phyloP scores from a whole-genome alignment of 2,113 vertebrate genomes.

The Aplodontia rufa region DNA sequence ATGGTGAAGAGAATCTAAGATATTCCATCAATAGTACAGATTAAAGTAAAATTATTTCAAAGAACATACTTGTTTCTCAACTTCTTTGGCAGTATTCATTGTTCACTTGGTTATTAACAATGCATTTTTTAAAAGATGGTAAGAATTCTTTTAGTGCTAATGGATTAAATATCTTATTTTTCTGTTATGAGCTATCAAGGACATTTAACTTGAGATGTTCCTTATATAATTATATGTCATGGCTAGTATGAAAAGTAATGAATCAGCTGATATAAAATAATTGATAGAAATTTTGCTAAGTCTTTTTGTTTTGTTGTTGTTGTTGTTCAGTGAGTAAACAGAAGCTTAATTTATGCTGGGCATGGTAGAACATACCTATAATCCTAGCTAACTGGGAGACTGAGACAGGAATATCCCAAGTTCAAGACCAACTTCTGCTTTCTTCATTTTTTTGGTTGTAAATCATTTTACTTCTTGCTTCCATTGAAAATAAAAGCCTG shows the following conservation, averaged over 20 bases:
- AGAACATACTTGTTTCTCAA: conserved; percentile 3
- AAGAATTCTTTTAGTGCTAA: background rate
- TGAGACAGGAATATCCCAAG: too few species aligned
- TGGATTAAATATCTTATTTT: background rate
- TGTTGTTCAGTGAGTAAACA: background rate
- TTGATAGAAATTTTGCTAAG: too few species aligned
- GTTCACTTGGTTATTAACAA: background rate
- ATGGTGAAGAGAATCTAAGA: background rate
- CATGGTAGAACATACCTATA: too few species aligned
- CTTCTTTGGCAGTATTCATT: background rate
- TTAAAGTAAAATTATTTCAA: background rate
- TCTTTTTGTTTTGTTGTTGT: too few species aligned
- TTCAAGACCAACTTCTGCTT: background rate
- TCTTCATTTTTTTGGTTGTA: background rate
- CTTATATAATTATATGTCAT: background rate
- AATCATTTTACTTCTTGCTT: conserved; percentile 18
- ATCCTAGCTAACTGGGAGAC: too few species aligned
- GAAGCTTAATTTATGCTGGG: background rate
- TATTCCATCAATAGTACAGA: background rate
- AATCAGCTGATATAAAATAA: background rate
- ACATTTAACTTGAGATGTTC: background rate
- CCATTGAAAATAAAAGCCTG: background rate
- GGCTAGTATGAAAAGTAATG: background rate
- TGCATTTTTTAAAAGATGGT: background rate
- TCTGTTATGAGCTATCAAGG: background rate